Percentiles rank a stretch among this genome's conserved stretches.
phyloP scores from a whole-genome alignment of 2,113 vertebrate genomes.

The Lophochroa leadbeateri region DNA sequence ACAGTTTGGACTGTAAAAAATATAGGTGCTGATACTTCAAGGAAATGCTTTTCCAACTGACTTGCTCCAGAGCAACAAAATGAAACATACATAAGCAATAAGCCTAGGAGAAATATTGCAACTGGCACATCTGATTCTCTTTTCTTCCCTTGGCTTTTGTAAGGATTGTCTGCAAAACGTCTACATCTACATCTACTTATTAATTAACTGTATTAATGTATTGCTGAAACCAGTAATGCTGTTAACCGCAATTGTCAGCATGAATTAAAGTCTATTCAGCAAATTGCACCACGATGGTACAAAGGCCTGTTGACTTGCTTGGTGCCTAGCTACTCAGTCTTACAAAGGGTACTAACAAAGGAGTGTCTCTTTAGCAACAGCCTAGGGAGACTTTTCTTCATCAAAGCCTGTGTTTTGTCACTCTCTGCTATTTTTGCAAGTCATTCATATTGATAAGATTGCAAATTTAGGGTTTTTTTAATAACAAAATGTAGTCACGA shows the following conservation, averaged over 20 bases:
- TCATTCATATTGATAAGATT: background rate
- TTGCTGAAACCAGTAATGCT: slow-evolving; percentile 16
- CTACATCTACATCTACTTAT: background rate
- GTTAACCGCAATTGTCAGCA: slow-evolving; percentile 38
- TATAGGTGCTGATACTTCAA: background rate
- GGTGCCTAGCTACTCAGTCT: background rate
- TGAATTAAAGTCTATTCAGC: background rate
- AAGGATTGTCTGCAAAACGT: slow-evolving; percentile 1
- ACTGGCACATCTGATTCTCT: background rate
- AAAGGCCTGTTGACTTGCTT: background rate
- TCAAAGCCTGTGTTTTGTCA: background rate
- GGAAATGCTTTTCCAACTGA: background rate
- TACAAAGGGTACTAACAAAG: background rate
- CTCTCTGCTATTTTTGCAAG: background rate
- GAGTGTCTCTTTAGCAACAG: background rate
- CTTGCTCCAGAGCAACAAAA: background rate
- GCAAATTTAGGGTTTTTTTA: background rate
- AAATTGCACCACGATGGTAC: background rate
- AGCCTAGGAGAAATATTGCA: slow-evolving; percentile 1
- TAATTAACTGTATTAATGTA: slow-evolving; percentile 5
- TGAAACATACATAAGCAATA: background rate
- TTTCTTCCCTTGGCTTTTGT: background rate
- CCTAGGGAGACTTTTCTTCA: background rate
- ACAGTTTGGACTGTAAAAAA: background rate
- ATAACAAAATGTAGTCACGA: background rate